Evolutionary conservation across 2,888 invertebrate species (phyloP).

Genomic region (Drosophila cognata): DNA sequence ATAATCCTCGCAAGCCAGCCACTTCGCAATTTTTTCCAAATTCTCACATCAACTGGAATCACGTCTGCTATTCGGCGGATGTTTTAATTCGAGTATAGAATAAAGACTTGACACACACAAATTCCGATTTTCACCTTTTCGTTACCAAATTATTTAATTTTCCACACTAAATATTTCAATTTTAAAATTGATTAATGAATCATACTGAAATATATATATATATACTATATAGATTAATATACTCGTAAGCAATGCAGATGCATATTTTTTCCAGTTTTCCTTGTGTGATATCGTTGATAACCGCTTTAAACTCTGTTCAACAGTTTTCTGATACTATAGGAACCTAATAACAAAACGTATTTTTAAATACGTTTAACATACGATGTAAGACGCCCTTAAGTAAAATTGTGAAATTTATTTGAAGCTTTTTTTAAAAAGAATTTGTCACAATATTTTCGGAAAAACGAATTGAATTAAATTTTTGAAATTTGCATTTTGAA

Average conservation of each 20-base stretch:
- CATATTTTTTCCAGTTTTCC: neutral
- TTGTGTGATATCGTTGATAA: neutral
- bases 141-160: neutral
- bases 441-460: neutral
- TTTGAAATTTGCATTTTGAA: neutral
- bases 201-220: neutral
- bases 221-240: neutral
- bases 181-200: neutral
- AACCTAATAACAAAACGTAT: neutral
- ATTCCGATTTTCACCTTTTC: neutral
- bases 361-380: conserved; percentile 1
- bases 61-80: neutral
- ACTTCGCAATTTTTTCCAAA: neutral
- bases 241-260: neutral
- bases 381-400: neutral
- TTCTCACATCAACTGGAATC: neutral
- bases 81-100: neutral
- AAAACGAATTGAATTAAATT: neutral
- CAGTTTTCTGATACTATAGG: neutral
- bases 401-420: conserved; percentile 2
- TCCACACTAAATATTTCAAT: neutral
- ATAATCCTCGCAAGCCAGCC: neutral
- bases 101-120: neutral
- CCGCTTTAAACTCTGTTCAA: neutral
- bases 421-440: neutral